These are phyloP conservation scores for Agrypnus murinus DNA, from an alignment of 2,888 invertebrate genomes.

Conservation along the genomic window DNA sequence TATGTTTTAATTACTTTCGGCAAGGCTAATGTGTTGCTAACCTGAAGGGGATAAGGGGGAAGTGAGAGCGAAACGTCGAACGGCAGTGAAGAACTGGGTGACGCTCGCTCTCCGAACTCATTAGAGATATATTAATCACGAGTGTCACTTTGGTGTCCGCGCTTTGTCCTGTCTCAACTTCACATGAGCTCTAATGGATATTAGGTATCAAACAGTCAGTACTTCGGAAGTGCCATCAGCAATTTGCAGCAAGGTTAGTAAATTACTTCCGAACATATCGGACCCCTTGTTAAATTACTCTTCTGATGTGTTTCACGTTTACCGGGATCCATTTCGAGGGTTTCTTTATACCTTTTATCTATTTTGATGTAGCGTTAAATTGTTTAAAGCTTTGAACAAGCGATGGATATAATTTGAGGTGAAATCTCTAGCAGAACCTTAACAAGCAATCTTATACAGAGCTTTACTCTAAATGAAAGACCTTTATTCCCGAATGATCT, in stretches of 20 bases:
- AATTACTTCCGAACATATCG: conserved; percentile 19
- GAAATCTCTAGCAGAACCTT: too few relatives aligned
- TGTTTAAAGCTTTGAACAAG: too few relatives aligned
- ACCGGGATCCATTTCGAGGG: too few relatives aligned
- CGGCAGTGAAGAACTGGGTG: conserved; percentile 34
- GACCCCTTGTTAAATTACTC: conserved; percentile 22
- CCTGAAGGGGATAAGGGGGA: conserved; percentile 16
- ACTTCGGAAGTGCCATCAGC: conserved; percentile 43
- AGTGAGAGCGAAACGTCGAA: conserved; percentile 22
- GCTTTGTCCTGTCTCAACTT: conserved; percentile 49
- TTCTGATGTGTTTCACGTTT: neutral
- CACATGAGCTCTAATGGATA: conserved; percentile 49
- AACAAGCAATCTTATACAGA: too few relatives aligned
- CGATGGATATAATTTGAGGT: too few relatives aligned
- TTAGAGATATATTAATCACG: conserved; percentile 52
- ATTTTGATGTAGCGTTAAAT: neutral
- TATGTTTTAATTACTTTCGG: conserved; percentile 47
- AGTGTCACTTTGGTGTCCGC: conserved; percentile 49
- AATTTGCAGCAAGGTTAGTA: conserved; percentile 42
- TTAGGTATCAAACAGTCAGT: conserved; percentile 47
- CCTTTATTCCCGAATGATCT: too few relatives aligned
- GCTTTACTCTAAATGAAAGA: too few relatives aligned
- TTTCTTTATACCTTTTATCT: neutral
- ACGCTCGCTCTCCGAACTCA: conserved; percentile 45
- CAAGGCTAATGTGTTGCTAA: conserved; percentile 41